Base-by-base conservation (phyloP, 2,113 vertebrate genomes). In the Sinocyclocheilus anshuiensis region DNA sequence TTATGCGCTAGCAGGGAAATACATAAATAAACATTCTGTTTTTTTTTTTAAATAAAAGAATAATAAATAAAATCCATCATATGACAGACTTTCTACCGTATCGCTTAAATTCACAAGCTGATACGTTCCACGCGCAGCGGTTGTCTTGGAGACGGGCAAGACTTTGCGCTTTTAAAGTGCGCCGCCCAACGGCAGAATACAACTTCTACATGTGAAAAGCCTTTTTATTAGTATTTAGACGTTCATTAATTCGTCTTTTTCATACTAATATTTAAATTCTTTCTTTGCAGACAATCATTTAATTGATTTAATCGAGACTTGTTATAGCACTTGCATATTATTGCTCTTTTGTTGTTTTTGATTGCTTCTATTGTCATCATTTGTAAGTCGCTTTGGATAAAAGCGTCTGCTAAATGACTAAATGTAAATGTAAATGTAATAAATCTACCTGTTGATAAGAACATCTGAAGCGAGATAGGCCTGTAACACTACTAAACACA, bases 101-200 rank as follows among this genome's bases (percentile, higher is more conserved):
- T 72, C 2, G 1, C 42, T 45, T 45, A 11, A 45, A 9, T 45
- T 45, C 26, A 13, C 67, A 26, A n/a, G 29, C 10, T n/a, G 42
- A n/a, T 20, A 79, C 83, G 93, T 94, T 91, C 92, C 90, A 77
- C 89, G 87, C 84, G 84, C 83, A 39, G 36, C n/a, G 83, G 92
- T 94, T 89, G 85, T 91, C 93, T 48, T 77, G 93, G 93, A 91
- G 90, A 95, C 86, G 0, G 59, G 8, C 36, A 89, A 91, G 67
- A 77, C 63, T 71, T 80, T 69, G 57, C 24, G 84, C 65, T 65
- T 81, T 77, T 57, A 53, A 50, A 83, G 61, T 39, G 77, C 81
- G 89, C 89, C 84, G 63, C 87, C 81, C 78, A 86, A 26, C 50
- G 85, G 83, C 45, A 22, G 24, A 16, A 6, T 48, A 42, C 11